A percentile compares a stretch with the other conserved stretches of the same genome.
These are phyloP conservation scores for Pterocles orientalis DNA, from an alignment of 2,113 vertebrate species.

Conservation along the genomic window DNA sequence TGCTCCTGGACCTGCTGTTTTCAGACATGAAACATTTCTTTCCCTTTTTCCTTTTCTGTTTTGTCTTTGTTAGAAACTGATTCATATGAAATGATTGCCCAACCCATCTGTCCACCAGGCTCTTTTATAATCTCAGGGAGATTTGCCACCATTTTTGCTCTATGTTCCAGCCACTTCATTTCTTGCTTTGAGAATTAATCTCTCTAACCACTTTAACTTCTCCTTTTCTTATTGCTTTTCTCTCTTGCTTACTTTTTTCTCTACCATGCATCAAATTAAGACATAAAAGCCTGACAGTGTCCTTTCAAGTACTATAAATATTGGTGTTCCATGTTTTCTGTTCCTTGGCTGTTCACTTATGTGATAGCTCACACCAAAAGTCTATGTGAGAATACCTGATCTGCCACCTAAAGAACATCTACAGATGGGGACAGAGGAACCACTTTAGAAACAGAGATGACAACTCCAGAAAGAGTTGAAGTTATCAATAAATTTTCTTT, in stretches of 20 bases:
- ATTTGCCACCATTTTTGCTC: background rate
- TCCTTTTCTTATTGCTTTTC: constrained; percentile 7
- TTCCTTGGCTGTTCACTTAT: background rate
- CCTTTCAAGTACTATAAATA: background rate
- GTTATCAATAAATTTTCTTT: background rate
- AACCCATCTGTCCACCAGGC: constrained; percentile 3
- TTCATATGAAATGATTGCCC: constrained; percentile 57
- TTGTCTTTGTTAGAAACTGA: constrained; percentile 7
- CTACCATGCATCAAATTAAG: background rate
- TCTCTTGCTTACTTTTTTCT: constrained; percentile 2
- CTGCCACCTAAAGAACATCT: background rate
- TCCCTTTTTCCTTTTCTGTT: background rate
- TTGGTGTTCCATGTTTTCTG: background rate
- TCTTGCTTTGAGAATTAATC: constrained; percentile 23
- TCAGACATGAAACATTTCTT: background rate
- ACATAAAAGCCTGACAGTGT: background rate
- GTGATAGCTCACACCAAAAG: background rate
- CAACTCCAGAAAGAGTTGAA: background rate
- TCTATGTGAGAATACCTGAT: background rate
- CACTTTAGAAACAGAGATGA: background rate
- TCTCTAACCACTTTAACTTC: background rate
- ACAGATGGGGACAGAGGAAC: background rate
- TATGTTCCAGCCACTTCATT: background rate
- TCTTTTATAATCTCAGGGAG: background rate
- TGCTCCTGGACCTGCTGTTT: background rate